A percentile compares a stretch with the other conserved stretches of the same genome.
Evolutionary conservation across 2,113 vertebrate species (phyloP).

Genomic region (Takifugu flavidus): DNA sequence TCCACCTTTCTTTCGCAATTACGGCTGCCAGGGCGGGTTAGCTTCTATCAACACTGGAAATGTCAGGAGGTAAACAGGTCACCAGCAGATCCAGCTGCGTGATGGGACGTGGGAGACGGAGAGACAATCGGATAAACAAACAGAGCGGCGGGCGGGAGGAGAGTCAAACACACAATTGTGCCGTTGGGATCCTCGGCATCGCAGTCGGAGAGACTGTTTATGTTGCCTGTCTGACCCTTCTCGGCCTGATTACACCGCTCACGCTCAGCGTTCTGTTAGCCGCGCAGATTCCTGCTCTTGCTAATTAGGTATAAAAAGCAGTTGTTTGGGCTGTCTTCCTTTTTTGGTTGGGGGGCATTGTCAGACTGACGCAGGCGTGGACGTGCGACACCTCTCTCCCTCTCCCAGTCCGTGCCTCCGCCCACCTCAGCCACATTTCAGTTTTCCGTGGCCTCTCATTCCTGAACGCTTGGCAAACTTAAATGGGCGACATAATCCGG

Average conservation of each 20-base stretch:
- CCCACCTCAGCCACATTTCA: constrained; percentile 53
- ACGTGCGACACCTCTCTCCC: constrained; percentile 13
- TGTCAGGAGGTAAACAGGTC: constrained; percentile 58
- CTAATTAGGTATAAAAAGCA: constrained; percentile 60
- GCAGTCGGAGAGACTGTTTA: constrained; percentile 46
- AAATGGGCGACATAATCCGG: constrained; percentile 71
- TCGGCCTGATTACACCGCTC: constrained; percentile 63
- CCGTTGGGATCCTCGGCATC: constrained; percentile 56
- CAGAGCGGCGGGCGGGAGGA: constrained; percentile 16
- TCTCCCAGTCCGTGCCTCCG: constrained; percentile 37
- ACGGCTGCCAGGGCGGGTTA: constrained; percentile 33
- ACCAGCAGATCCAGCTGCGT: constrained; percentile 20
- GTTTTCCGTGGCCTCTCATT: constrained; percentile 72
- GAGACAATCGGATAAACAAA: constrained; percentile 41
- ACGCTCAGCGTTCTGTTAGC: constrained; percentile 60
- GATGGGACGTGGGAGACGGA: constrained; percentile 33
- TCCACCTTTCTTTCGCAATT: constrained; percentile 53
- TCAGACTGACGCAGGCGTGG: constrained; percentile 20
- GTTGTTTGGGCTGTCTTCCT: constrained; percentile 58
- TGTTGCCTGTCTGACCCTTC: constrained; percentile 50
- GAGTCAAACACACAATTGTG: constrained; percentile 39
- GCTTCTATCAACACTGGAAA: constrained; percentile 41
- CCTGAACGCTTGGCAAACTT: constrained; percentile 56
- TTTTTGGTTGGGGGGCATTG: constrained; percentile 25
- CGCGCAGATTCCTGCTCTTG: constrained; percentile 56